Evolutionary conservation across 2,888 invertebrate genomes (phyloP).

Genomic region (Dynastes grantii): DNA sequence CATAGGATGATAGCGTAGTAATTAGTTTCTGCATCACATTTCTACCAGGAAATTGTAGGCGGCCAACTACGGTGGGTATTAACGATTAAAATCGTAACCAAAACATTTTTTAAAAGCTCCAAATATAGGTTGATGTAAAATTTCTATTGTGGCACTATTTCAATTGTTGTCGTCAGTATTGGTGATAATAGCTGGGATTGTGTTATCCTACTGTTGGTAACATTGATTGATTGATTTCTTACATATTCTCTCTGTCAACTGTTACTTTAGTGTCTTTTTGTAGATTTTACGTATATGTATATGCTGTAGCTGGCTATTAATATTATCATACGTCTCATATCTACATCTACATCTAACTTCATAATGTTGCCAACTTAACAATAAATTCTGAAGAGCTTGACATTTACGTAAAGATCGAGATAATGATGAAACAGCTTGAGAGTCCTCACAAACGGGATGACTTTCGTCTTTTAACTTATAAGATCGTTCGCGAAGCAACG

Average conservation of each 20-base stretch:
- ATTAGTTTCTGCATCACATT: constrained; percentile 16
- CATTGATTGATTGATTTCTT: not conserved
- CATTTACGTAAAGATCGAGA: no score
- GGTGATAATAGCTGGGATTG: not conserved
- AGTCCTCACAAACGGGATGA: not conserved
- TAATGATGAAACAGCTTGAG: no score
- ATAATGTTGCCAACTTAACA: no score
- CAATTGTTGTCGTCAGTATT: not conserved
- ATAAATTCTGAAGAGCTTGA: no score
- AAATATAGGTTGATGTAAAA: not conserved
- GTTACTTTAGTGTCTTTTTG: no score
- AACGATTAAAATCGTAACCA: not conserved
- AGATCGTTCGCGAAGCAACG: constrained; percentile 1
- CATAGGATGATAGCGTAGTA: not conserved
- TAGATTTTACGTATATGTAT: no score
- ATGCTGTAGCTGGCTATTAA: no score
- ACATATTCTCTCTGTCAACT: not conserved
- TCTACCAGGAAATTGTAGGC: constrained; percentile 20
- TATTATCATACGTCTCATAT: no score
- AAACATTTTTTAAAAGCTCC: not conserved
- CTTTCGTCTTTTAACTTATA: not conserved
- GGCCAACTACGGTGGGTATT: not conserved
- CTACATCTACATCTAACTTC: no score
- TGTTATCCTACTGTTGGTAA: not conserved
- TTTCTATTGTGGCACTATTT: not conserved